These are phyloP conservation scores for Porites lobata DNA, from an alignment of 92 coral and sea anemone genomes.

Conservation along the genomic window DNA sequence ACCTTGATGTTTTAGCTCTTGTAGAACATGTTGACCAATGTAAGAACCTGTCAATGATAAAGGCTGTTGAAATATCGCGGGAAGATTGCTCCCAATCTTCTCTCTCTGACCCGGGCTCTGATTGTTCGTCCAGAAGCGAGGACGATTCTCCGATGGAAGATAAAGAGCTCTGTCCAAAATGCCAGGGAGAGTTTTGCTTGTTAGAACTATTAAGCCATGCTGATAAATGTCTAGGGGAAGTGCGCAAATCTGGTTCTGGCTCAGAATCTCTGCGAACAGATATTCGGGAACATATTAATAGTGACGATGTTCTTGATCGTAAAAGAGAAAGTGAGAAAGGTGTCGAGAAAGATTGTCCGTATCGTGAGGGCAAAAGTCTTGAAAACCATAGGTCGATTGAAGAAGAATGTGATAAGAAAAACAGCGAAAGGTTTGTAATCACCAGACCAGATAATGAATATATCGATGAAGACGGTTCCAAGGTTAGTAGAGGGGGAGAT, in stretches of 20 bases:
- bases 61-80: neutral
- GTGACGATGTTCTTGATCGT: neutral
- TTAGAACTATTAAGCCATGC: slow-evolving; percentile 36
- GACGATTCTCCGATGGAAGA: slow-evolving; percentile 17
- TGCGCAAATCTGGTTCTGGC: neutral
- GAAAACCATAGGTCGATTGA: too few relatives aligned
- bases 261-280: neutral
- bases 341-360: too few relatives aligned
- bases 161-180: slow-evolving; percentile 48
- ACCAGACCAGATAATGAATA: neutral
- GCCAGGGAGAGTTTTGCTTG: slow-evolving; percentile 41
- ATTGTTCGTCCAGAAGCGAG: neutral
- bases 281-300: neutral
- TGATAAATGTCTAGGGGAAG: slow-evolving; percentile 16
- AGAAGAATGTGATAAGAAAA: neutral
- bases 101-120: neutral
- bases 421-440: neutral
- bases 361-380: too few relatives aligned
- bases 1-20: slow-evolving; percentile 39
- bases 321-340: neutral
- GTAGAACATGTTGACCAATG: slow-evolving; percentile 53
- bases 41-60: neutral
- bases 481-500: neutral
- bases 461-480: neutral
- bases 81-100: slow-evolving; percentile 3